Percentiles rank a stretch among this genome's conserved stretches.
Evolutionary conservation across 2,888 invertebrate species (phyloP).

Genomic region (Drosophila fulvimacula): DNA sequence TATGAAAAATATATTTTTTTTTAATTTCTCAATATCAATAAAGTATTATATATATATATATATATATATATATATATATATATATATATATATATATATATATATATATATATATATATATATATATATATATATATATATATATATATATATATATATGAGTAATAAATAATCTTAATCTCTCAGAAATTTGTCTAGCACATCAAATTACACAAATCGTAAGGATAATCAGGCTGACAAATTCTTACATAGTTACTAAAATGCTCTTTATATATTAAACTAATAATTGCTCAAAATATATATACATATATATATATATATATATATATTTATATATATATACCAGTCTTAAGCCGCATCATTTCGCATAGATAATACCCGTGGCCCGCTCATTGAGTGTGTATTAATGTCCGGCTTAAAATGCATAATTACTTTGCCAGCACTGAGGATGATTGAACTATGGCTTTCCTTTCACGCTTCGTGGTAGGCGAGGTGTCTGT

Average conservation of each 20-base stretch:
- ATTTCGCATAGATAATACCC: not conserved
- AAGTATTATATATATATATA: too few relatives aligned
- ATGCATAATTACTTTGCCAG: not conserved
- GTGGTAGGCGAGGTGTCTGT: not conserved
- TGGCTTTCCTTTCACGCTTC: slow-evolving; percentile 4
- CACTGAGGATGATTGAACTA: slow-evolving; percentile 1
- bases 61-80: too few relatives aligned
- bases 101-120: too few relatives aligned
- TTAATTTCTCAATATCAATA: too few relatives aligned
- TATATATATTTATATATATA: too few relatives aligned
- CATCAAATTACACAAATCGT: not conserved
- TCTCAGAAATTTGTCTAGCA: not conserved
- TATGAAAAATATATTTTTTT: too few relatives aligned
- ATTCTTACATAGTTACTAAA: not conserved
- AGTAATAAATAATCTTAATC: not conserved
- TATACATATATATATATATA: too few relatives aligned
- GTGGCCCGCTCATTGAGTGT: not conserved
- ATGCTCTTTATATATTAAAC: not conserved
- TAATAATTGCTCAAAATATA: not conserved
- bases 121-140: too few relatives aligned
- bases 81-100: too few relatives aligned
- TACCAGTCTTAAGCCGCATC: not conserved
- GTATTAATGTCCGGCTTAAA: not conserved
- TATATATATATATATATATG: too few relatives aligned
- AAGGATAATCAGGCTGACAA: not conserved